Conservation (phyloP, 2,797 vertebrate species). For the Poecilia wingei region DNA sequence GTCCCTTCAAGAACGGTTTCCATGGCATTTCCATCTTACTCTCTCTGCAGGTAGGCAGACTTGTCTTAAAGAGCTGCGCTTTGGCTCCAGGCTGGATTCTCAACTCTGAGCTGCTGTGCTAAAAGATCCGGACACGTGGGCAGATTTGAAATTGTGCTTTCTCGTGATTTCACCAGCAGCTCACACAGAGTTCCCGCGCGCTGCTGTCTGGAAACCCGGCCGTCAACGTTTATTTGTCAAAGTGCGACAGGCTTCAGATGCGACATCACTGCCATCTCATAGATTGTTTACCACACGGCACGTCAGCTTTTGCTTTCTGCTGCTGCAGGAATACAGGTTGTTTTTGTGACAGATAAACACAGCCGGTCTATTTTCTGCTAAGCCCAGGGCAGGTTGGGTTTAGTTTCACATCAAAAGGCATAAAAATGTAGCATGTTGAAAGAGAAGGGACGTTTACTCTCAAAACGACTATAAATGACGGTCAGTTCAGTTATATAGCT, state of each 20-base stretch:
- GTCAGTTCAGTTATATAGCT: background rate
- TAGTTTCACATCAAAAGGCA: background rate
- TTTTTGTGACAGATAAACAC: background rate
- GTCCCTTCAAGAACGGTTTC: background rate
- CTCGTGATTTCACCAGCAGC: constrained; percentile 5
- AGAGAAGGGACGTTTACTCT: background rate
- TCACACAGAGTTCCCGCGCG: background rate
- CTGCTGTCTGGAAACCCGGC: constrained; percentile 13
- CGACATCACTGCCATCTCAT: background rate
- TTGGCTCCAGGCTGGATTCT: background rate
- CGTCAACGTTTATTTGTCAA: constrained; percentile 13
- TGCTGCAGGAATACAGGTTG: background rate
- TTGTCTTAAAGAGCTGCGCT: background rate
- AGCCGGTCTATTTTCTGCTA: background rate
- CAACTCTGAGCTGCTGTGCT: constrained; percentile 3
- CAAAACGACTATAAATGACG: background rate
- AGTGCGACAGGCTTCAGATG: background rate
- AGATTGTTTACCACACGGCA: background rate
- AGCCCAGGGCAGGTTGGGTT: background rate
- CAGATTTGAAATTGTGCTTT: constrained; percentile 33
- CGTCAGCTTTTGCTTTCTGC: background rate
- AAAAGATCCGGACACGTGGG: background rate
- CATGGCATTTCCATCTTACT: background rate
- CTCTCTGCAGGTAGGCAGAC: background rate
- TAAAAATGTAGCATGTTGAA: background rate